A percentile compares a stretch with the other conserved stretches of the same genome.
Conservation (phyloP, 1,140 invertebrate genomes). For the Bombus fervidus region DNA sequence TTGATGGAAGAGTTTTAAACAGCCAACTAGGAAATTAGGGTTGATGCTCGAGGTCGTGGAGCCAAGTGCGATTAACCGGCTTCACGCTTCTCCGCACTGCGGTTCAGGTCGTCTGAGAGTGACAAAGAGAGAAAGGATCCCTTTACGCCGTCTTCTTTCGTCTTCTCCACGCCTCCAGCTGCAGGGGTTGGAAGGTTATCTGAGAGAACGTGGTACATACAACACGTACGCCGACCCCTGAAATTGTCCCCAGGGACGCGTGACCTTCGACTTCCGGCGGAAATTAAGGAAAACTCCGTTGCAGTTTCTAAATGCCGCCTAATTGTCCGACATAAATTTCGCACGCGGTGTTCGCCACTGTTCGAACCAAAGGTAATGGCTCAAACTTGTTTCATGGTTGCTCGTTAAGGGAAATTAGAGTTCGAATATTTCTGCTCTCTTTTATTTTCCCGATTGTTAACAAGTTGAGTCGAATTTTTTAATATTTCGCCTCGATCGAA, state of each 20-base stretch:
- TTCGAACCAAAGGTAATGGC: not conserved
- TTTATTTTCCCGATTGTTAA: not conserved
- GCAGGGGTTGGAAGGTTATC: conserved; percentile 1
- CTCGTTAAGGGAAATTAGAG: not conserved
- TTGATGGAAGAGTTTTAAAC: conserved; percentile 21
- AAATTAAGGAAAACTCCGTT: conserved; percentile 27
- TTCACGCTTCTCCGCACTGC: conserved; percentile 46
- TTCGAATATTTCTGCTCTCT: not conserved
- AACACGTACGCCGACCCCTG: conserved; percentile 25
- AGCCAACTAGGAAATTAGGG: not conserved
- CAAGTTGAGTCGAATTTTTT: no score
- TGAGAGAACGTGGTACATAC: not conserved
- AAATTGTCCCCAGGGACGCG: conserved; percentile 43
- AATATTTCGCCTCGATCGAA: no score
- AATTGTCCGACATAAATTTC: conserved; percentile 26
- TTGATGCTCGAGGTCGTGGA: not conserved
- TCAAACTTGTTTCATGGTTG: not conserved
- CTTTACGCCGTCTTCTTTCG: not conserved
- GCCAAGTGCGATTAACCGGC: conserved; percentile 56
- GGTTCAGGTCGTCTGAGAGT: not conserved
- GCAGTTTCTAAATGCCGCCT: conserved; percentile 36
- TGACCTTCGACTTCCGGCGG: conserved; percentile 32
- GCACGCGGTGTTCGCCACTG: not conserved
- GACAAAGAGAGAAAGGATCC: not conserved
- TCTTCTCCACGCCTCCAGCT: not conserved